Conservation (phyloP, 2,888 invertebrate species). For the Tinea pellionella region DNA sequence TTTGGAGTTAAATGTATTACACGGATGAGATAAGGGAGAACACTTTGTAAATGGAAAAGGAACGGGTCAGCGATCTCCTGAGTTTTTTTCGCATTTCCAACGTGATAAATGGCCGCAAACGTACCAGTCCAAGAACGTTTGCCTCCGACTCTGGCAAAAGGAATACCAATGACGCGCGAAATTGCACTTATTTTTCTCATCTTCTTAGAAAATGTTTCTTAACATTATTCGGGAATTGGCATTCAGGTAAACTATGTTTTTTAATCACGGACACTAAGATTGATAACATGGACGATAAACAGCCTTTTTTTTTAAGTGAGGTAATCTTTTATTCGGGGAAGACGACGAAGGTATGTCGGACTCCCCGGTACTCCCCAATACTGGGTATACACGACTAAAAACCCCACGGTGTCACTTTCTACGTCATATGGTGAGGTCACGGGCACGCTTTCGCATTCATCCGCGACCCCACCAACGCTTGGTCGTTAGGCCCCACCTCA, state of each 20-base stretch:
- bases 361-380: too few species aligned
- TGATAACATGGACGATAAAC: too few species aligned
- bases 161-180: slow-evolving; percentile 53
- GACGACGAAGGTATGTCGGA: too few species aligned
- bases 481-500: too few species aligned
- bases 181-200: slow-evolving; percentile 48
- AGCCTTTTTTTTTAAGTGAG: too few species aligned
- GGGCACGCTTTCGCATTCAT: too few species aligned
- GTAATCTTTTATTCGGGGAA: too few species aligned
- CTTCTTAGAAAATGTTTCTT: slow-evolving; percentile 24
- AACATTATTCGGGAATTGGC: not conserved
- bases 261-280: too few species aligned
- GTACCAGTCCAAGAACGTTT: slow-evolving; percentile 20
- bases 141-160: slow-evolving; percentile 32
- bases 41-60: slow-evolving; percentile 55
- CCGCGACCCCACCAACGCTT: too few species aligned
- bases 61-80: slow-evolving; percentile 52
- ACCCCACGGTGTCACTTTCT: too few species aligned
- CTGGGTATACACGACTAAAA: too few species aligned
- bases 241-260: not conserved
- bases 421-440: too few species aligned
- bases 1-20: slow-evolving; percentile 34
- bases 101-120: slow-evolving; percentile 52
- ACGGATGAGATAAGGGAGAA: slow-evolving; percentile 48
- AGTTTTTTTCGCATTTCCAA: slow-evolving; percentile 46